Base-by-base conservation (phyloP, 1,140 invertebrate species). In the Mactra quadrangularis region DNA sequence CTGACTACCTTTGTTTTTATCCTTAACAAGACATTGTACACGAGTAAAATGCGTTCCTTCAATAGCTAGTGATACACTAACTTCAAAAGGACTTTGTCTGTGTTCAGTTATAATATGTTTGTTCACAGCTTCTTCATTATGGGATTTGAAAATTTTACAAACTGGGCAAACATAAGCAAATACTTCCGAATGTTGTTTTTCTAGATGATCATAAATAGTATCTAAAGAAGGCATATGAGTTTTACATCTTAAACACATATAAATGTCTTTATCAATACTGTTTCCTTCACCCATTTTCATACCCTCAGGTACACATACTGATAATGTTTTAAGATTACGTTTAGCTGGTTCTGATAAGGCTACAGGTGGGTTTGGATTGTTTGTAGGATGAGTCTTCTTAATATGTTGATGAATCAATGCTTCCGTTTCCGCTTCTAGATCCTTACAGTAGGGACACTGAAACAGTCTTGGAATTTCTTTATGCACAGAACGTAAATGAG, bases 311-410 rank as follows among this genome's bases (percentile, higher is more conserved):
- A 87, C 27, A 35, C 66, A 75, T 25, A 90, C 87, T 70, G 90
- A 83, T 15, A 91, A 85, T 57, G 87, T 87, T 74, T 83, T 78
- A 59, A 87, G 62, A 79, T 89, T 87, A 60, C 87, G 79, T 52
- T 91, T 91, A 0, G 89, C 90, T 59, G 83, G 83, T 53, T 88
- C 87, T 1, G 90, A 91, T n/a, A 91, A 72, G 25, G 90, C 87
- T 25, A 90, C 88, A n/a, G 89, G 89, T 52, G 89, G 89, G 70
- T 87, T 86, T n/a, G 82, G 85, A 76, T 88, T 85, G 60, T 88
- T 86, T 60, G 87, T 71, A 57, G 88, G 88, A 76, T 91, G 90
- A 17, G 47, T 64, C 22, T 88, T 79, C 53, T 85, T 87, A 9
- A 91, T 89, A 68, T 91, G 90, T 0, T 66, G 66, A 52, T 88